Evolutionary conservation across 2,113 vertebrate genomes (phyloP).

Genomic region (Arizona elegans): DNA sequence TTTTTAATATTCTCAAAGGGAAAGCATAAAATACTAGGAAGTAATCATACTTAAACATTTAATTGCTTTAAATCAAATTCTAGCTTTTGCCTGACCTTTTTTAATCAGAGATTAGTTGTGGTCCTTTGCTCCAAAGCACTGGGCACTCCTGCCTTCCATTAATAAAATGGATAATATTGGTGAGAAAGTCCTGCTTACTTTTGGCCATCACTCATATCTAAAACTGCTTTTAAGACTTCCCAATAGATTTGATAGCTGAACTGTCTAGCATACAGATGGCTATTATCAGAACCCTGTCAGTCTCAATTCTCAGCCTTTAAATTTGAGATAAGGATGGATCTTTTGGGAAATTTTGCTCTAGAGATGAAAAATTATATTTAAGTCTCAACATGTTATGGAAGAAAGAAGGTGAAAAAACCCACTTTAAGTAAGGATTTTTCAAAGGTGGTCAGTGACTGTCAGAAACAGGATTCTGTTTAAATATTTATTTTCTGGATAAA

Average conservation of each 20-base stretch:
- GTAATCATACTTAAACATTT: background rate
- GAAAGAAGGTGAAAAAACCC: background rate
- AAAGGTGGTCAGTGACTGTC: background rate
- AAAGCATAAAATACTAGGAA: background rate
- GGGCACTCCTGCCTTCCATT: background rate
- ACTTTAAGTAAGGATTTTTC: background rate
- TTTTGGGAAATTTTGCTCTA: background rate
- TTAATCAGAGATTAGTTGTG: background rate
- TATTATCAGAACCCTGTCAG: background rate
- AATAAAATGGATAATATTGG: background rate
- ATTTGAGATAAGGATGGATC: background rate
- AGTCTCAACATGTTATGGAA: background rate
- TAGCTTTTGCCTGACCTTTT: background rate
- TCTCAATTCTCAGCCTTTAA: background rate
- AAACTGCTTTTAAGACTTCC: background rate
- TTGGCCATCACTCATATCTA: background rate
- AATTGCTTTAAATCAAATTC: background rate
- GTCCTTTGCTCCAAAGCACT: background rate
- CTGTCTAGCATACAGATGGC: too few relatives aligned
- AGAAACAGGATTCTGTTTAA: background rate
- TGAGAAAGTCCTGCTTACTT: background rate
- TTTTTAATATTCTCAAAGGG: background rate
- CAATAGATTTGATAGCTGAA: background rate
- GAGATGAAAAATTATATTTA: background rate
- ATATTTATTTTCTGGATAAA: conserved; percentile 18